phyloP scores from a whole-genome alignment of 2,888 invertebrate species.

The Leucoptera coffeella region DNA sequence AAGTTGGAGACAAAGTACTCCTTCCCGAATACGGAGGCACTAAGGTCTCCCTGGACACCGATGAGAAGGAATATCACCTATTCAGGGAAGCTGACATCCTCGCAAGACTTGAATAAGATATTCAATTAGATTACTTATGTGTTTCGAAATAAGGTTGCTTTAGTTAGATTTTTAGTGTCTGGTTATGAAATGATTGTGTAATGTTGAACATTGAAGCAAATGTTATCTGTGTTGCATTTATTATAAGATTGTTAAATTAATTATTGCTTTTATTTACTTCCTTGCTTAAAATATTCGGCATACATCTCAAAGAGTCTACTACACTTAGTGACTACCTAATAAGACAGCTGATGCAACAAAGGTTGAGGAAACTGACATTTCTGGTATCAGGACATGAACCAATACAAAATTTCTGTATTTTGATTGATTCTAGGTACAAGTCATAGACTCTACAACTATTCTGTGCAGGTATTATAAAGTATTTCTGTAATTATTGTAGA shows the following conservation, averaged over 20 bases:
- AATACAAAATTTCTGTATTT: too few species aligned
- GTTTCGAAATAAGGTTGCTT: constrained; percentile 25
- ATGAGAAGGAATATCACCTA: constrained; percentile 87
- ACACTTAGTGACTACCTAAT: too few species aligned
- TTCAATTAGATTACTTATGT: constrained; percentile 23
- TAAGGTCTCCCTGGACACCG: constrained; percentile 85
- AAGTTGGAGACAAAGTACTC: constrained; percentile 90
- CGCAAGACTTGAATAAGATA: constrained; percentile 73
- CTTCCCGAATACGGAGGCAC: constrained; percentile 98
- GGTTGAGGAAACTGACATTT: too few species aligned
- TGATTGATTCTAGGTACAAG: too few species aligned
- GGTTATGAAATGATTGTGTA: constrained; percentile 43
- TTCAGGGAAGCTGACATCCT: constrained; percentile 95
- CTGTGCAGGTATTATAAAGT: too few species aligned
- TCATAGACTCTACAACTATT: too few species aligned
- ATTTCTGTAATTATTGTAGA: too few species aligned
- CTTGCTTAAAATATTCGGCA: too few species aligned
- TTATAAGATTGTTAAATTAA: constrained; percentile 41
- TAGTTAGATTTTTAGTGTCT: constrained; percentile 33
- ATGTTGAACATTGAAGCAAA: constrained; percentile 24
- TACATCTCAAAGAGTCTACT: too few species aligned
- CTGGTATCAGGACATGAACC: too few species aligned
- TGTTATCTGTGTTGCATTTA: constrained; percentile 42
- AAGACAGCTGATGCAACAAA: too few species aligned
- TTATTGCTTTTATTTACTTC: too few species aligned